phyloP scores from a whole-genome alignment of 2,797 vertebrate species.

The Babyrousa celebensis region DNA sequence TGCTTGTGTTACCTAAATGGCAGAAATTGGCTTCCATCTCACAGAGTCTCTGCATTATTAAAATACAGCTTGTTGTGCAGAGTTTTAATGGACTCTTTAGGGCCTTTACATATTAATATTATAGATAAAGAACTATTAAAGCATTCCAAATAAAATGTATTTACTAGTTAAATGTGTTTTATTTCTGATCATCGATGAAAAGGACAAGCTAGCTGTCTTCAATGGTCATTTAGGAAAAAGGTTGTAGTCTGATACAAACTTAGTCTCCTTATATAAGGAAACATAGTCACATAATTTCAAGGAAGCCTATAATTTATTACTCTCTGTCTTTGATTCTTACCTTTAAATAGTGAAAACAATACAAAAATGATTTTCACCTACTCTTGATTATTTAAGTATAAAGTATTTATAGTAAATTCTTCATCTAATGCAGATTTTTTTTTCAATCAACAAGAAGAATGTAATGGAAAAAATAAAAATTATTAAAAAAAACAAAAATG shows the following conservation, averaged over 20 bases:
- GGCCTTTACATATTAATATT: constrained; percentile 74
- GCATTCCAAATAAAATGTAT: constrained; percentile 68
- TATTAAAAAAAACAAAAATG: not conserved
- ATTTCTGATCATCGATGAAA: constrained; percentile 69
- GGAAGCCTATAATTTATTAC: constrained; percentile 26
- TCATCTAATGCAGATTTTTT: not conserved
- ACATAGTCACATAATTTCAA: constrained; percentile 24
- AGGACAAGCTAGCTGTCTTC: constrained; percentile 48
- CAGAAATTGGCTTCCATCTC: constrained; percentile 66
- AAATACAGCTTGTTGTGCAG: constrained; percentile 75
- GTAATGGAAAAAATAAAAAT: no score
- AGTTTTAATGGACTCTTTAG: constrained; percentile 74
- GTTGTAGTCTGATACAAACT: constrained; percentile 2
- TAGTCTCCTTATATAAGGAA: not conserved
- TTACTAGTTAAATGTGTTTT: constrained; percentile 61
- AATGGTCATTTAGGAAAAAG: constrained; percentile 13
- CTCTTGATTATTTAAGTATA: constrained; percentile 64
- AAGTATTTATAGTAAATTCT: constrained; percentile 56
- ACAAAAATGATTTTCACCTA: constrained; percentile 2
- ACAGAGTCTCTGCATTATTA: constrained; percentile 77
- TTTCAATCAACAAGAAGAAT: constrained; percentile 29
- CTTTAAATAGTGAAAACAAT: constrained; percentile 38
- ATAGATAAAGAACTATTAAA: constrained; percentile 66
- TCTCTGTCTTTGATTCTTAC: constrained; percentile 4
- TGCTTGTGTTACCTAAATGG: constrained; percentile 62